These are phyloP conservation scores for Linurgus olivaceus DNA, from an alignment of 2,797 vertebrate genomes.

Conservation along the genomic window DNA sequence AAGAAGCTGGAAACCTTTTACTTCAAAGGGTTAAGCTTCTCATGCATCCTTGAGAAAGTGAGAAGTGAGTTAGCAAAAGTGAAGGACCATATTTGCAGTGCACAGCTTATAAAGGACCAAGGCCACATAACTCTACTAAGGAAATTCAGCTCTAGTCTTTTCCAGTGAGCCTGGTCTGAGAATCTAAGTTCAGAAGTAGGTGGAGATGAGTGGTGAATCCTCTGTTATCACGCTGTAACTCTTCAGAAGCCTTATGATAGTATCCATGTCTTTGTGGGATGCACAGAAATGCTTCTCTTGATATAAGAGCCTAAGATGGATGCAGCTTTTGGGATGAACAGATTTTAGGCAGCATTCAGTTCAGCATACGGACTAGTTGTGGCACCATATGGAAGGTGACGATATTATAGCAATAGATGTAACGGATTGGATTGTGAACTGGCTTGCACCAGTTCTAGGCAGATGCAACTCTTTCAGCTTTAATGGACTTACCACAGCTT, in stretches of 20 bases:
- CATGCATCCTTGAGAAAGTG: not conserved
- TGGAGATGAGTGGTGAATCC: not conserved
- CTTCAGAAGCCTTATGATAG: not conserved
- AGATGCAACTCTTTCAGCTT: slow-evolving; percentile 39
- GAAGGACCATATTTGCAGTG: not conserved
- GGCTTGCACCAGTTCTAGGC: slow-evolving; percentile 6
- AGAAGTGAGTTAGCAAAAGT: not conserved
- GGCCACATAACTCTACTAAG: not conserved
- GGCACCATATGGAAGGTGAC: slow-evolving; percentile 17
- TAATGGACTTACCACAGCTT: slow-evolving; percentile 6
- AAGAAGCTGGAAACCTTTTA: slow-evolving; percentile 11
- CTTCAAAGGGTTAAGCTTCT: not conserved
- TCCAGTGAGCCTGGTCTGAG: not conserved
- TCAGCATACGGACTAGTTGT: not conserved
- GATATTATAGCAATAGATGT: slow-evolving; percentile 5
- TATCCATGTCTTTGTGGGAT: not conserved
- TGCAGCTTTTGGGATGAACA: not conserved
- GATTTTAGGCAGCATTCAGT: slow-evolving; percentile 8
- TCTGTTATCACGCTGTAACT: not conserved
- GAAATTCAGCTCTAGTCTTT: not conserved
- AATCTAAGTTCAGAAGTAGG: not conserved
- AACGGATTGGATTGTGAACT: not conserved
- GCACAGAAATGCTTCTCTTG: not conserved
- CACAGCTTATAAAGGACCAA: not conserved
- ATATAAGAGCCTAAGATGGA: not conserved